Evolutionary conservation across 2,797 vertebrate genomes (phyloP).

Genomic region (Acanthis flammea): DNA sequence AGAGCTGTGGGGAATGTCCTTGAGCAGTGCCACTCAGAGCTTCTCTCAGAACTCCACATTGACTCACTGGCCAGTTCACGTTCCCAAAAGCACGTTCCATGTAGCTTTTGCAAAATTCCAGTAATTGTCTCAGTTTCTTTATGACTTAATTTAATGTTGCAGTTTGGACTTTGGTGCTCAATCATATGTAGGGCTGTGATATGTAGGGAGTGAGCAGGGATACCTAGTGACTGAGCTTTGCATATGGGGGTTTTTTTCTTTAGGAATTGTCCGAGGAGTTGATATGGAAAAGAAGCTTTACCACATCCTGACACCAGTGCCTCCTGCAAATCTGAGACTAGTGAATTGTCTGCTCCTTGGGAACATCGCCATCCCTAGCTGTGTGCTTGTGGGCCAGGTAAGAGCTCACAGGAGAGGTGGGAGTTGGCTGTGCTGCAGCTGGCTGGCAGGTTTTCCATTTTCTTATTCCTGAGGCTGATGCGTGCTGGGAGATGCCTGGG

Average conservation of each 20-base stretch:
- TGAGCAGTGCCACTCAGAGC: rapidly evolving
- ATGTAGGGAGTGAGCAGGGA: rapidly evolving
- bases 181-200: rapidly evolving
- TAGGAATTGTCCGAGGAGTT: conserved; percentile 90
- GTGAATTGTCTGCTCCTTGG: conserved; percentile 94
- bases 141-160: rapidly evolving
- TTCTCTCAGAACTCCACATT: not conserved
- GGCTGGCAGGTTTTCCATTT: not conserved
- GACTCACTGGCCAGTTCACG: rapidly evolving
- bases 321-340: conserved; percentile 78
- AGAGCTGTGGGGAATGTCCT: not conserved
- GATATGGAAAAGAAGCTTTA: conserved; percentile 87
- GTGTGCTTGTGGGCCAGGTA: conserved; percentile 88
- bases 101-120: not conserved
- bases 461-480: not conserved
- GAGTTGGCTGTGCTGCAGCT: not conserved
- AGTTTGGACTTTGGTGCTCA: not conserved
- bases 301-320: conserved; percentile 85
- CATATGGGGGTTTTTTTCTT: not conserved
- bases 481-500: not conserved
- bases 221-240: not conserved
- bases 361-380: conserved; percentile 81
- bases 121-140: not conserved
- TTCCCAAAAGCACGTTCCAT: not conserved
- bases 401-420: not conserved